phyloP scores from a whole-genome alignment of 2,888 invertebrate species.

The Ormyrus labotus region DNA sequence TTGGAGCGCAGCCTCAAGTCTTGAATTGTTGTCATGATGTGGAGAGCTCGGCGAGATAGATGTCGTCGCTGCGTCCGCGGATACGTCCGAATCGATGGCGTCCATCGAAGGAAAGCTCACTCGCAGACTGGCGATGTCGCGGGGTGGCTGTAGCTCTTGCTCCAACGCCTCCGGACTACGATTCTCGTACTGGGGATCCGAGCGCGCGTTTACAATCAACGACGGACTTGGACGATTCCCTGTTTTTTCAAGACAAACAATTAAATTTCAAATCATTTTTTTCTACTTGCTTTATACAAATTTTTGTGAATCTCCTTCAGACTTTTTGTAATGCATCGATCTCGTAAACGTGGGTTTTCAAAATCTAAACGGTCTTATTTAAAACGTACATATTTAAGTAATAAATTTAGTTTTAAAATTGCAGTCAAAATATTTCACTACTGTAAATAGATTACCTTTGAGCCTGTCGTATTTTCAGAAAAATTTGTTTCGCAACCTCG shows the following conservation, averaged over 20 bases:
- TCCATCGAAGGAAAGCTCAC: conserved; percentile 68
- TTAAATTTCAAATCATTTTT: no score
- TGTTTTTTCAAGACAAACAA: background rate
- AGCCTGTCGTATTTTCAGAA: background rate
- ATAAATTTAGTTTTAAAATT: no score
- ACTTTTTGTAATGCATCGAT: no score
- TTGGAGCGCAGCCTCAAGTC: conserved; percentile 59
- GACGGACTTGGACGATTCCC: conserved; percentile 51
- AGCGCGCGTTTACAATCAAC: conserved; percentile 30
- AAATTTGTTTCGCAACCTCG: background rate
- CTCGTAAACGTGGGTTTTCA: background rate
- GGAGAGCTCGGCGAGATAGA: conserved; percentile 48
- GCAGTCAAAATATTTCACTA: background rate
- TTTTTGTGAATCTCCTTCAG: no score
- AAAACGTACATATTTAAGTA: background rate
- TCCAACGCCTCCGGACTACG: conserved; percentile 67
- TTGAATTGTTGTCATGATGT: conserved; percentile 24
- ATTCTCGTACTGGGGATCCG: conserved; percentile 70
- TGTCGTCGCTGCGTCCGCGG: conserved; percentile 44
- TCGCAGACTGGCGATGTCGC: conserved; percentile 56
- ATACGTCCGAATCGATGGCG: conserved; percentile 62
- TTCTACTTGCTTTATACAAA: no score
- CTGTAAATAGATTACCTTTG: no score
- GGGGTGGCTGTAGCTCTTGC: conserved; percentile 59
- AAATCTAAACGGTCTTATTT: background rate